Evolutionary conservation across 2,113 vertebrate species (phyloP), one percentile per base, ranked within the genome.

Genomic region (Seriola dumerili): DNA sequence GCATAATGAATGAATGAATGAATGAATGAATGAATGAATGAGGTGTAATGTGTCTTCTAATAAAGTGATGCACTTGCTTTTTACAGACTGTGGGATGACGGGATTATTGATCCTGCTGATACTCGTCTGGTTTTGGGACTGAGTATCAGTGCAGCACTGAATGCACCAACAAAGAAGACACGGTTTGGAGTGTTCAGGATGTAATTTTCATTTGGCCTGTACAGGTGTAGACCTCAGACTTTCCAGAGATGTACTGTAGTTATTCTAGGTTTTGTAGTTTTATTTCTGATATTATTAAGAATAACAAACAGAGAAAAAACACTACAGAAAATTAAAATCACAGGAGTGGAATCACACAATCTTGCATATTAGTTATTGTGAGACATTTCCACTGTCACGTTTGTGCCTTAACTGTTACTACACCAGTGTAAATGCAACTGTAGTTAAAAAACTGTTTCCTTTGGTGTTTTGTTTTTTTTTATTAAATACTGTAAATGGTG

Each of bases 91-190:
- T 99, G 98, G 98, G 98, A 99, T 84, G 98, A 99, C 1, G 98
- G 98, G 34, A 98, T 99, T 76, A 99, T 99, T 76, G 98, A 99
- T 84, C 98, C 98, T 6, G 96, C 94, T 32, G 97, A 99, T 78
- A 99, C 98, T 44, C 97, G 98, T 50, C 84, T 99, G 74, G 96
- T 99, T 82, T 84, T 99, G 85, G 98, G 98, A 23, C 95, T 99
- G 76, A 99, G 98, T 85, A 93, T 99, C 64, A 98, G 98, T 0
- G 97, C 97, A 11, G 95, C 97, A 2, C 95, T 99, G 66, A 99
- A 99, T 0, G 97, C 98, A 8, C 97, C 97, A 4, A 95, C 89
- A 0, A 94, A 96, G 95, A 98, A 96, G 94, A 99, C 98, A 1
- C 92, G 93, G 23, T 99, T 99, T 40, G 97, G 98, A n/a, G 92